Conservation (phyloP, 2,113 vertebrate species). For the Mustelus asterias region DNA sequence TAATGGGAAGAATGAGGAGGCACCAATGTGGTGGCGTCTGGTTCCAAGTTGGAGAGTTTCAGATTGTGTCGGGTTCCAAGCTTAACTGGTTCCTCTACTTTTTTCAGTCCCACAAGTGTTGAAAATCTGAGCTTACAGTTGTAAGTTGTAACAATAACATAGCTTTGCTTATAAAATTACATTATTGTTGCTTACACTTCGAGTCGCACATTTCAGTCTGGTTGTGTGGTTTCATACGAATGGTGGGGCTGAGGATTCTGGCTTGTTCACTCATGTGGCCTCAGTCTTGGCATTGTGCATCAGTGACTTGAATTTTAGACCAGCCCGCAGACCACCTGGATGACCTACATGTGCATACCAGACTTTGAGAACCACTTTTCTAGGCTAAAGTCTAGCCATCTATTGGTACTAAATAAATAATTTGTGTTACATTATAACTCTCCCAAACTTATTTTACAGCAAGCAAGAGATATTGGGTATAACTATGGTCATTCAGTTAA, state of each 20-base stretch:
- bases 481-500: not conserved
- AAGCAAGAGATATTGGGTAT: constrained; percentile 13
- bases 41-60: not conserved
- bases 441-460: constrained; percentile 40
- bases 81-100: not conserved
- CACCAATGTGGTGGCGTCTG: not conserved
- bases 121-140: too few relatives aligned
- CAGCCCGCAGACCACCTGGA: too few relatives aligned
- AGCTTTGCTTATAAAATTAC: too few relatives aligned
- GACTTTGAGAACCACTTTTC: not conserved
- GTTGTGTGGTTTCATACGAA: not conserved
- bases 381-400: not conserved
- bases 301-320: not conserved
- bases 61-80: too few relatives aligned
- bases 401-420: not conserved
- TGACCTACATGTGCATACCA: not conserved
- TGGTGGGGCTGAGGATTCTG: not conserved
- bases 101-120: not conserved
- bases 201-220: not conserved
- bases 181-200: not conserved
- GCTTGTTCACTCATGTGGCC: too few relatives aligned
- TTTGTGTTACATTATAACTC: not conserved
- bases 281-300: not conserved
- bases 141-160: too few relatives aligned
- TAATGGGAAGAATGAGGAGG: not conserved